Percentiles rank a stretch among this genome's conserved stretches.
Conservation (phyloP, 2,888 invertebrate species). For the Drosophila meridionalis region DNA sequence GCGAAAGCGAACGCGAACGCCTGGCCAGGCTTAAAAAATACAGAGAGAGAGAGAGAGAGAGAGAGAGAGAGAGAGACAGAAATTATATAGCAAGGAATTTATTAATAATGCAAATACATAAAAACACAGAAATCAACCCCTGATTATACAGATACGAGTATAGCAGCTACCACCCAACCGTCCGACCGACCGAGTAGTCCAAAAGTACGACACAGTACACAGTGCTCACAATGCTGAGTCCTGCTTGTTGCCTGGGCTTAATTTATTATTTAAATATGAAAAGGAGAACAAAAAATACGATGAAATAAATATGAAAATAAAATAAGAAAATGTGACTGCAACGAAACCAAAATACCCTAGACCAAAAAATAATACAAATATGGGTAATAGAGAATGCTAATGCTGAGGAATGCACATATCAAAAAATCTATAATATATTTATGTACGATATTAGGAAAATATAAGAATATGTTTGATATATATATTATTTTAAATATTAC, state of each 20-base stretch:
- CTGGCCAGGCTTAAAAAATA: slow-evolving; percentile 36
- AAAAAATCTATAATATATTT: background rate
- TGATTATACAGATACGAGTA: slow-evolving; percentile 76
- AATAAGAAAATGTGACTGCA: slow-evolving; percentile 19
- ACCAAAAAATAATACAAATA: background rate
- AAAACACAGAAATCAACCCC: slow-evolving; percentile 81
- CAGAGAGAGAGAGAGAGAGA: background rate
- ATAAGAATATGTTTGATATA: too few species aligned
- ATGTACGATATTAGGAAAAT: too few species aligned
- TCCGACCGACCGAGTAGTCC: slow-evolving; percentile 7
- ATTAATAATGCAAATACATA: slow-evolving; percentile 80
- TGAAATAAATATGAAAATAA: slow-evolving; percentile 64
- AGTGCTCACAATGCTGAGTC: slow-evolving; percentile 51
- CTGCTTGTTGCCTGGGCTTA: slow-evolving; percentile 62
- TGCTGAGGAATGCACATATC: background rate
- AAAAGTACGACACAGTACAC: slow-evolving; percentile 10
- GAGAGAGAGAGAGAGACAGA: slow-evolving; percentile 16
- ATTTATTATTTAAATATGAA: slow-evolving; percentile 82
- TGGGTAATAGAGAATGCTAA: background rate
- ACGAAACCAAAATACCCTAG: slow-evolving; percentile 46
- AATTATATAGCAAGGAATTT: slow-evolving; percentile 77
- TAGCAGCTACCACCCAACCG: slow-evolving; percentile 21
- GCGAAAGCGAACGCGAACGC: slow-evolving; percentile 29
- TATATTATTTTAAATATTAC: too few species aligned
- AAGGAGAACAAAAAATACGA: slow-evolving; percentile 46